These are phyloP conservation scores for Eupithecia subfuscata DNA, from an alignment of 2,888 invertebrate genomes.

Conservation along the genomic window DNA sequence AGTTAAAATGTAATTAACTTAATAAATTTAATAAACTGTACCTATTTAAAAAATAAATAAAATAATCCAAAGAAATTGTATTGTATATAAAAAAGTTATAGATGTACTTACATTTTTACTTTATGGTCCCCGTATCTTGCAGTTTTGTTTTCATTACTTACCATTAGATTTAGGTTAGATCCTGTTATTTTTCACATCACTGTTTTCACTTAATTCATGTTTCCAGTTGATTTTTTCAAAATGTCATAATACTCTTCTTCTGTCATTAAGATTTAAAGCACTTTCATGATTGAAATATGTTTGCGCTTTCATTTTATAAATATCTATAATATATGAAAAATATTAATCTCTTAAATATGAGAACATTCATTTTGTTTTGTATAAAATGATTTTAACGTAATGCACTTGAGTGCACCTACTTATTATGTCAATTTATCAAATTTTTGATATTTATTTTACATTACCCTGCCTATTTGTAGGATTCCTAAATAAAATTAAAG, in stretches of 20 bases:
- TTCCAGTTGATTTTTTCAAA: neutral
- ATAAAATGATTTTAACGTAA: neutral
- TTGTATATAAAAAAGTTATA: neutral
- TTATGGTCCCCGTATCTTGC: neutral
- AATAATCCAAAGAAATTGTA: neutral
- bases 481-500: slow-evolving; percentile 61
- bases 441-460: neutral
- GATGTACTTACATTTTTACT: neutral
- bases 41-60: too few relatives aligned
- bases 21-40: too few relatives aligned
- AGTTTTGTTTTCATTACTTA: neutral
- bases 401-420: neutral
- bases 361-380: neutral
- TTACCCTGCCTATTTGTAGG: neutral
- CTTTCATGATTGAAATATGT: slow-evolving; percentile 56
- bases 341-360: neutral
- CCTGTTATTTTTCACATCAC: neutral
- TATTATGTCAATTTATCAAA: neutral
- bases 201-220: neutral
- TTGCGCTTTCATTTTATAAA: slow-evolving; percentile 45
- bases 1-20: too few relatives aligned
- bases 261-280: too few relatives aligned
- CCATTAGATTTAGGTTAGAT: neutral
- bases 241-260: too few relatives aligned
- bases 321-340: neutral